Conservation (phyloP, 1,140 invertebrate species). For the Dinoponera quadriceps region DNA sequence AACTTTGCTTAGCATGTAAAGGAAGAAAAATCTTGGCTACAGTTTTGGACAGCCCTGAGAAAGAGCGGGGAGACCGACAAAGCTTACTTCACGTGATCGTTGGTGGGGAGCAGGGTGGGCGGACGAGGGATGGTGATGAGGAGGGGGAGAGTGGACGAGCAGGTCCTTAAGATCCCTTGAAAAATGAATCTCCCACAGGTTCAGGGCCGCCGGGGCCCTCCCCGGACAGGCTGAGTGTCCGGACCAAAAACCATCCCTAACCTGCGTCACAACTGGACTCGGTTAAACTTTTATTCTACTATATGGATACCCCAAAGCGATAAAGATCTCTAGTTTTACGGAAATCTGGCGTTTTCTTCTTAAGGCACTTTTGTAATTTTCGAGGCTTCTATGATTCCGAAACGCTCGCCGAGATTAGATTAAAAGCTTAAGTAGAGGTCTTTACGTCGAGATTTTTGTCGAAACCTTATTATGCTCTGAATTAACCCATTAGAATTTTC, state of each 20-base stretch:
- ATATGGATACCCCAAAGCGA: conserved; percentile 24
- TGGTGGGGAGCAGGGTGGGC: conserved; percentile 1
- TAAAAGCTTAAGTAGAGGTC: conserved; percentile 16
- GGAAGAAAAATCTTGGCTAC: neutral
- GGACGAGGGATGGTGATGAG: neutral
- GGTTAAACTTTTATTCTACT: conserved; percentile 59
- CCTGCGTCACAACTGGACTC: conserved; percentile 69
- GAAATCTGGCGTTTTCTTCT: conserved; percentile 46
- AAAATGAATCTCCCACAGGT: conserved; percentile 78
- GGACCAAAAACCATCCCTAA: conserved; percentile 65
- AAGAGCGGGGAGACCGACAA: neutral
- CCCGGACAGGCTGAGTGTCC: neutral
- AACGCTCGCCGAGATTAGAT: conserved; percentile 24
- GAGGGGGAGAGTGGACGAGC: conserved; percentile 65
- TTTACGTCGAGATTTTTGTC: neutral
- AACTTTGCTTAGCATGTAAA: neutral
- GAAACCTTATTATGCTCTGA: conserved; percentile 1
- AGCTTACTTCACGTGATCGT: conserved; percentile 11
- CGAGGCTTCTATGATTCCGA: neutral
- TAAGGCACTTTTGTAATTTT: conserved; percentile 22
- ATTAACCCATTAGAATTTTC: conserved; percentile 1
- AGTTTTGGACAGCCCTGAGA: conserved; percentile 53
- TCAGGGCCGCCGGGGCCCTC: conserved; percentile 62
- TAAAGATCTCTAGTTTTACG: conserved; percentile 40
- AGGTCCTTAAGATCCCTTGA: conserved; percentile 79